These are phyloP conservation scores for Callaeas wilsoni DNA, from an alignment of 2,113 vertebrate genomes.

Conservation along the genomic window DNA sequence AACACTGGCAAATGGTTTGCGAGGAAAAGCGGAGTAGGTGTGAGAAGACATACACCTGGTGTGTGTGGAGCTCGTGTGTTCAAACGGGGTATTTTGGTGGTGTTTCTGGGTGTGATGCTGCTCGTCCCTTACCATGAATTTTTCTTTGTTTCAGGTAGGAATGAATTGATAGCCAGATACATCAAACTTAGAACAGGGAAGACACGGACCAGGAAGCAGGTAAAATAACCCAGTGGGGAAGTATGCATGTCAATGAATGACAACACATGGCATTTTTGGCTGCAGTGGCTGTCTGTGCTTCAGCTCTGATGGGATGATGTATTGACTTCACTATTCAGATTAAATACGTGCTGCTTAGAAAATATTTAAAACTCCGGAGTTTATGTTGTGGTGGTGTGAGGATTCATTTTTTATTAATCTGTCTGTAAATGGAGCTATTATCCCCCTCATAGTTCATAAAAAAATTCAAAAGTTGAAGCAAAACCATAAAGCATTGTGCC, in stretches of 20 bases:
- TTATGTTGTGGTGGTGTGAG: background rate
- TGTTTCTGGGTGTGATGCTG: background rate
- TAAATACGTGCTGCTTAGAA: constrained; percentile 4
- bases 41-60: background rate
- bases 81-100: background rate
- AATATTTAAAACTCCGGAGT: background rate
- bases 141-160: constrained; percentile 88
- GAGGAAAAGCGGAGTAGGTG: background rate
- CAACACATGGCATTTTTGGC: constrained; percentile 64
- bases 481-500: background rate
- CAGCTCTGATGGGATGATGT: constrained; percentile 61
- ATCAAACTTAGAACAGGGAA: constrained; percentile 98
- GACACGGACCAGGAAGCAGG: constrained; percentile 99
- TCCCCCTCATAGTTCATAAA: background rate
- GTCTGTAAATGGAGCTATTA: background rate
- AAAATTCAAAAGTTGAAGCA: background rate
- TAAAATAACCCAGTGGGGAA: constrained; percentile 72
- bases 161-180: constrained; percentile 99
- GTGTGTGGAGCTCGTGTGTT: background rate
- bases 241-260: constrained; percentile 69
- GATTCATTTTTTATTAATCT: constrained; percentile 1
- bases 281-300: constrained; percentile 75
- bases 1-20: background rate
- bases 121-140: constrained; percentile 55
- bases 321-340: constrained; percentile 47